Conservation (phyloP, 2,113 vertebrate genomes). For the Corythoichthys intestinalis region DNA sequence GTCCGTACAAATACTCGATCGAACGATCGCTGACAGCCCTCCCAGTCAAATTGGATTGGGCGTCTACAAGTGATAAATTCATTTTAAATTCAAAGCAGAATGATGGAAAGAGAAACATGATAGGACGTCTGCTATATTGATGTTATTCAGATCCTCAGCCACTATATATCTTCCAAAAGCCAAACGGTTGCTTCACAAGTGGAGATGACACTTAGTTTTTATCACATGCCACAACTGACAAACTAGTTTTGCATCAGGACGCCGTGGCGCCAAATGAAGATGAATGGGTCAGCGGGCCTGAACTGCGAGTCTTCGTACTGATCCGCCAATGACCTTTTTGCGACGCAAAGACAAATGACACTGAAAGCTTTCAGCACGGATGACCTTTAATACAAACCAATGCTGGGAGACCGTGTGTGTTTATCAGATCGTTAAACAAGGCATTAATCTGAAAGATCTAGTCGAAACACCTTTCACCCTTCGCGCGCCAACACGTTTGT, state of each 20-base stretch:
- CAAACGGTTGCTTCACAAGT: slow-evolving; percentile 36
- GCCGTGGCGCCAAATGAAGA: slow-evolving; percentile 17
- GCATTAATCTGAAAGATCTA: background rate
- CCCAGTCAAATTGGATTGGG: too few species aligned
- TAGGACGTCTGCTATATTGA: slow-evolving; percentile 4
- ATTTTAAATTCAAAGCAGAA: too few species aligned
- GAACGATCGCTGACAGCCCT: too few species aligned
- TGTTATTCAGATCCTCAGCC: slow-evolving; percentile 22
- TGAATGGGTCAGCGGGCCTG: slow-evolving; percentile 3
- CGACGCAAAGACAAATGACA: slow-evolving; percentile 13
- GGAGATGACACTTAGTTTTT: slow-evolving; percentile 28
- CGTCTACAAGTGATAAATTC: too few species aligned
- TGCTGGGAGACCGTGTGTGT: background rate
- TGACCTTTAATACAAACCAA: slow-evolving; percentile 15
- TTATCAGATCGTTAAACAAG: slow-evolving; percentile 6
- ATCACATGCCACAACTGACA: slow-evolving; percentile 20
- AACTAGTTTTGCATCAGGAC: slow-evolving; percentile 19
- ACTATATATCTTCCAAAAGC: slow-evolving; percentile 43
- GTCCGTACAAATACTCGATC: too few species aligned
- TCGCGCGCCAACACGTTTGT: background rate
- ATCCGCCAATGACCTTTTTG: slow-evolving; percentile 34
- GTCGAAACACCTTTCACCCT: background rate
- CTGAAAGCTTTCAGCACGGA: slow-evolving; percentile 12
- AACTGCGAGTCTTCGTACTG: slow-evolving; percentile 29
- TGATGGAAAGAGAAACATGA: too few species aligned